These are phyloP conservation scores for Euplagia quadripunctaria DNA, from an alignment of 2,888 invertebrate species.

Conservation along the genomic window DNA sequence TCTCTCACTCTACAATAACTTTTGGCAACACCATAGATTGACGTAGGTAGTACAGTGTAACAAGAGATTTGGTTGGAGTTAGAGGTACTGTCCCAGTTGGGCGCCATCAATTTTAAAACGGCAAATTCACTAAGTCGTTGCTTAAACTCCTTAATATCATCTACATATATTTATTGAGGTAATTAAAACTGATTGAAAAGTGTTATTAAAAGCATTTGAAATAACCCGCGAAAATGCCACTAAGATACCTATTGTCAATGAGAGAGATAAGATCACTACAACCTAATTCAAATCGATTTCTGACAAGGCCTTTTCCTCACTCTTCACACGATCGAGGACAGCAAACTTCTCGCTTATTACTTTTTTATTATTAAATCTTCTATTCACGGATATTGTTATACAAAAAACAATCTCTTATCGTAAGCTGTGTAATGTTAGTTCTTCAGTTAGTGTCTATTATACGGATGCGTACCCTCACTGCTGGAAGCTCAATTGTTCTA, in stretches of 20 bases:
- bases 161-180: not conserved
- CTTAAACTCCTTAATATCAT: not conserved
- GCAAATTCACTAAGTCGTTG: not conserved
- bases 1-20: not conserved
- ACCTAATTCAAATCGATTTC: not conserved
- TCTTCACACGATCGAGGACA: not conserved
- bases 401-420: not conserved
- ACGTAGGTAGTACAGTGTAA: not conserved
- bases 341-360: not conserved
- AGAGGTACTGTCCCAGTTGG: not conserved
- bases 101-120: not conserved
- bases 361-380: slow-evolving; percentile 1
- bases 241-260: not conserved
- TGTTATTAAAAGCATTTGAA: too few relatives aligned
- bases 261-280: not conserved
- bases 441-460: slow-evolving; percentile 16
- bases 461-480: slow-evolving; percentile 54
- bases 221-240: not conserved
- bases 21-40: not conserved
- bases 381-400: not conserved
- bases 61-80: not conserved
- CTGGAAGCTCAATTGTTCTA: slow-evolving; percentile 74
- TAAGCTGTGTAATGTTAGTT: not conserved
- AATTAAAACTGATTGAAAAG: too few relatives aligned
- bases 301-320: not conserved